phyloP scores from a whole-genome alignment of 2,113 vertebrate species.

The Fulmarus glacialis region DNA sequence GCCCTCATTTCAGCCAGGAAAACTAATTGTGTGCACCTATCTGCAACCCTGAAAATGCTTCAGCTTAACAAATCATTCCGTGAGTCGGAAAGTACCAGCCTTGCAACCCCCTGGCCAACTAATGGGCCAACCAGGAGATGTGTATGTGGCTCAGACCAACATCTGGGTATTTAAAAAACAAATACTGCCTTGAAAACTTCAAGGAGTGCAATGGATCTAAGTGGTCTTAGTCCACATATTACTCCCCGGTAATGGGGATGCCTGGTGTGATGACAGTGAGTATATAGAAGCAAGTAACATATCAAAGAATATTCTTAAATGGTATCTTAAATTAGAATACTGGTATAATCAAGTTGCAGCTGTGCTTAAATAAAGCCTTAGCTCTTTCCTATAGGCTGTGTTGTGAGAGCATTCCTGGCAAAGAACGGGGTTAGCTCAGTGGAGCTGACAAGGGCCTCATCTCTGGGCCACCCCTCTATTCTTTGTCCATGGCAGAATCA shows the following conservation, averaged over 20 bases:
- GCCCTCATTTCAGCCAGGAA: background rate
- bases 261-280: background rate
- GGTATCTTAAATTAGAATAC: background rate
- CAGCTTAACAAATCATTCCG: background rate
- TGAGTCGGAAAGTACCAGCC: background rate
- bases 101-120: background rate
- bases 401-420: background rate
- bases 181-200: background rate
- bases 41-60: background rate
- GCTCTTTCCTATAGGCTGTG: background rate
- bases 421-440: background rate
- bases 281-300: background rate
- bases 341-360: background rate
- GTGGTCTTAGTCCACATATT: background rate
- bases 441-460: background rate
- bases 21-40: background rate
- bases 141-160: background rate
- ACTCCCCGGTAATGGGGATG: background rate
- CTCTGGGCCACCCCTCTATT: background rate
- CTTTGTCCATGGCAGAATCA: conserved; percentile 2
- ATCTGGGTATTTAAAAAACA: background rate
- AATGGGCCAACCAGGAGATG: background rate
- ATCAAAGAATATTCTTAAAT: background rate
- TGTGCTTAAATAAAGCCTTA: background rate
- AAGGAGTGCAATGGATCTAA: background rate